Evolutionary conservation across 2,888 invertebrate species (phyloP), one percentile per base, ranked within the genome.

Genomic region (Lithophane ornitopus): DNA sequence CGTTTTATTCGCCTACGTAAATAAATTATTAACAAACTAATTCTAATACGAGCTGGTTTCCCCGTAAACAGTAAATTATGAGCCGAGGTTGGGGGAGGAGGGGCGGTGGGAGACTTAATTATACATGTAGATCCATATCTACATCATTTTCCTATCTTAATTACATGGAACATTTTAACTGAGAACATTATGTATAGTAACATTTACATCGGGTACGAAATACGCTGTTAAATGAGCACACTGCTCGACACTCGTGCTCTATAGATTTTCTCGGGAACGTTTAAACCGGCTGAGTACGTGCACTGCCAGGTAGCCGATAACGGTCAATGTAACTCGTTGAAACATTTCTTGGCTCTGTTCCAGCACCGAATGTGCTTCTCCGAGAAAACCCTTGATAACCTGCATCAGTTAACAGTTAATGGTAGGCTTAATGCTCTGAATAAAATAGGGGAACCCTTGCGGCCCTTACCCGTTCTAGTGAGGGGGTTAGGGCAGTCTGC

Each of bases 351-450:
- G 95, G 94, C 94, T 75, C 69, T 73, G 76, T 76, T 91, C 94
- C 95, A 95, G 92, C 88, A 86, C 86, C 80, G 84, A 87, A 85
- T 88, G 87, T 92, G 90, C 91, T 91, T 90, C 89, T 91, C 90
- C 87, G 89, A 91, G 91, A 92, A 92, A 92, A 91, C 90, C 91
- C 90, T 91, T 92, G 92, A 94, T 93, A 94, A 93, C 91, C 90
- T 93, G 91, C 87, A 83, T 86, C 86, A 90, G 90, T 91, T 91
- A 89, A 89, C 88, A 90, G 91, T 92, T 93, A 94, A 93, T 91
- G 90, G 90, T 81, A 74, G 86, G 91, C 88, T 93, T 94, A 94
- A 93, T 92, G 91, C 91, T 94, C 92, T 92, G 92, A 93, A 94
- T 94, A 92, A 92, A 90, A 89, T 87, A 89, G 87, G 89, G 89